A percentile compares a stretch with the other conserved stretches of the same genome.
These are phyloP conservation scores for Egretta garzetta DNA, from an alignment of 2,113 vertebrate genomes.

Conservation along the genomic window DNA sequence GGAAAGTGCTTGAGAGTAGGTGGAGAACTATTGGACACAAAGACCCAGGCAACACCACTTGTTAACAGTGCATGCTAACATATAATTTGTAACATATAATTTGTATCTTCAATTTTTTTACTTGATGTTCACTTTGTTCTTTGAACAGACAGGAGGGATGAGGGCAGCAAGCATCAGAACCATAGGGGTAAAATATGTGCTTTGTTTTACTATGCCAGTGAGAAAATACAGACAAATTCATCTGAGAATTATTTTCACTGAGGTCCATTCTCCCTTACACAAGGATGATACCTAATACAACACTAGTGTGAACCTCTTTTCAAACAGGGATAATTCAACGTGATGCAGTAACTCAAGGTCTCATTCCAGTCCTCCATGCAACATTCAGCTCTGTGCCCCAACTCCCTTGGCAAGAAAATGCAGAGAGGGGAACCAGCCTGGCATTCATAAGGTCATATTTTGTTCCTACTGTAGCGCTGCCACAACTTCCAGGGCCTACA, in stretches of 20 bases:
- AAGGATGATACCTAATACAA: not conserved
- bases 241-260: not conserved
- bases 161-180: not conserved
- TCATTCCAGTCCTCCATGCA: not conserved
- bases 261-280: not conserved
- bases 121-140: not conserved
- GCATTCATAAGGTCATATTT: not conserved
- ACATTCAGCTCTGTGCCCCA: not conserved
- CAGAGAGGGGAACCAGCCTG: not conserved
- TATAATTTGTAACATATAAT: not conserved
- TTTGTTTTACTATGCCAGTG: not conserved
- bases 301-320: not conserved
- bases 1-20: not conserved
- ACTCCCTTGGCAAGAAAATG: not conserved
- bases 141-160: not conserved
- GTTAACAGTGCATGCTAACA: not conserved
- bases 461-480: accelerated
- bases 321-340: not conserved
- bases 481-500: not conserved
- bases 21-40: not conserved
- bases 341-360: not conserved
- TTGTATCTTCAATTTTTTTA: not conserved
- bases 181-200: accelerated
- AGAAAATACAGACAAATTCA: not conserved
- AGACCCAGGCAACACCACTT: not conserved